These are phyloP conservation scores for Andrena camellia DNA, from an alignment of 2,888 invertebrate genomes.

Conservation along the genomic window DNA sequence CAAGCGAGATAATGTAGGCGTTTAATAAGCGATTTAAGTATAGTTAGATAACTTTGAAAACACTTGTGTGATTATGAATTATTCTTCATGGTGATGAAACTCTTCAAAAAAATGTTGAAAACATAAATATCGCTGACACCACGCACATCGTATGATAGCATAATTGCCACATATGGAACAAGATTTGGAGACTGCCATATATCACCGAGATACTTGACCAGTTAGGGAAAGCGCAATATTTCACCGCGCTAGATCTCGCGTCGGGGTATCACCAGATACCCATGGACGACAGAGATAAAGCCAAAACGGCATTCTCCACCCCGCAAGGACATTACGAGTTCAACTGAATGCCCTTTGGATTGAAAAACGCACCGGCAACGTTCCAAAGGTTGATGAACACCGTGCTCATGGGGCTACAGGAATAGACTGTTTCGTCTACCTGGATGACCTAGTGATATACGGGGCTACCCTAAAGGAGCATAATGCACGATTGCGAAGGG, in stretches of 20 bases:
- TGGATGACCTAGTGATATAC: not conserved
- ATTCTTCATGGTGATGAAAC: no score
- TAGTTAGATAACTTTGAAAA: no score
- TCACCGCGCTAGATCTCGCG: not conserved
- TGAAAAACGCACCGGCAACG: not conserved
- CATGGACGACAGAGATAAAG: not conserved
- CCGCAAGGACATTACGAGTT: not conserved
- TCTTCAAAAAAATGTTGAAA: no score
- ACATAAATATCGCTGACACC: no score
- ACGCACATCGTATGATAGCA: no score
- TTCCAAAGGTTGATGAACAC: not conserved
- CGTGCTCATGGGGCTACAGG: not conserved
- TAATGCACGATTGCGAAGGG: not conserved
- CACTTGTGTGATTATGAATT: no score
- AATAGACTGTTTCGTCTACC: not conserved
- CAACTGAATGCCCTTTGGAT: not conserved
- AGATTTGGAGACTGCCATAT: not conserved
- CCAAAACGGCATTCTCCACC: not conserved
- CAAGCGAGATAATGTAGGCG: no score
- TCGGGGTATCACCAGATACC: not conserved
- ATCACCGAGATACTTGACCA: not conserved
- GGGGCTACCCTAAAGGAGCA: not conserved
- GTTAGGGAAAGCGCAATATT: not conserved
- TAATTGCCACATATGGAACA: no score
- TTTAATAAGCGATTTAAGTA: no score